phyloP scores from a whole-genome alignment of 2,113 vertebrate species.

The Python bivittatus region DNA sequence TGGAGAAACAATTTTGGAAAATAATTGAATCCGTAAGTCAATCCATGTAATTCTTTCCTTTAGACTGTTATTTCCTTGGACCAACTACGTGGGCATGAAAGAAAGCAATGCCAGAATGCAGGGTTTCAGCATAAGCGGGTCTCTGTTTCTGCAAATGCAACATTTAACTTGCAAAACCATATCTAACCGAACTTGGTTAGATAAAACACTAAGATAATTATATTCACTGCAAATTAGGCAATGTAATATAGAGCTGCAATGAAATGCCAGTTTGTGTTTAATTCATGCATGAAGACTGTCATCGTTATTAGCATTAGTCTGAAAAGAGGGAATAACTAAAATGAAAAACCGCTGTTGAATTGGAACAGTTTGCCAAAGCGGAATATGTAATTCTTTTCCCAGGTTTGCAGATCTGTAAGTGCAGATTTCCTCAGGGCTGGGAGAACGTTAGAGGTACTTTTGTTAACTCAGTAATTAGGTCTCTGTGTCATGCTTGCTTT shows the following conservation, averaged over 20 bases:
- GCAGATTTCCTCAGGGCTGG: neutral
- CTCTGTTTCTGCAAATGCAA: neutral
- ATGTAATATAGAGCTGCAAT: slow-evolving; percentile 5
- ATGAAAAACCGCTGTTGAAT: neutral
- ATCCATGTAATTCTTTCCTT: neutral
- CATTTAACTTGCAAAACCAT: slow-evolving; percentile 3
- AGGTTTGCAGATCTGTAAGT: neutral
- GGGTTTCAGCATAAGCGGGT: neutral
- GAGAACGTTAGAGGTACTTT: neutral
- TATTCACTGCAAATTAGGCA: neutral
- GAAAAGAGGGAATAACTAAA: neutral
- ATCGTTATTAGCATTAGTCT: neutral
- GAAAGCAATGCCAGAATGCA: neutral
- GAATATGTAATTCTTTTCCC: neutral
- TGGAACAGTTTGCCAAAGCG: neutral
- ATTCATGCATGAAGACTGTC: slow-evolving; percentile 4
- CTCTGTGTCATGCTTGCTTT: neutral
- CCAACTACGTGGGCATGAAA: neutral
- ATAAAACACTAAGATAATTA: neutral
- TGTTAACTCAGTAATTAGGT: neutral
- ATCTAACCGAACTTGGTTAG: neutral
- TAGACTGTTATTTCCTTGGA: neutral
- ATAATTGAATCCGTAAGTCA: neutral
- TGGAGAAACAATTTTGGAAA: neutral
- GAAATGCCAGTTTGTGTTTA: slow-evolving; percentile 6